Conservation (phyloP, 2,888 invertebrate species). For the Parthenolecanium corni region DNA sequence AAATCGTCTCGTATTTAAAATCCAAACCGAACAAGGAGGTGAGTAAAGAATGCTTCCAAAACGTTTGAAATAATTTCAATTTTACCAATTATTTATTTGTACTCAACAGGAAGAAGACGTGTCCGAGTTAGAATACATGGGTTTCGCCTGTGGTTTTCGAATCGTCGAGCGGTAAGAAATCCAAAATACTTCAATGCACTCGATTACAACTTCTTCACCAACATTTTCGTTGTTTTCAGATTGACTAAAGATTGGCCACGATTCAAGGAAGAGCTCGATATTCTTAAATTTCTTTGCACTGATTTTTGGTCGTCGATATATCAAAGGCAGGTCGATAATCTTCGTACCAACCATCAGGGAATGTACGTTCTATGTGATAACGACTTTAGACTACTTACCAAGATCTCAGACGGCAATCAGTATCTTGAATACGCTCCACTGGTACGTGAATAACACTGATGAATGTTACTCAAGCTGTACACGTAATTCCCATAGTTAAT, state of each 20-base stretch:
- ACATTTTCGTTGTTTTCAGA: no score
- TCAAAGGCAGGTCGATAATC: conserved; percentile 95
- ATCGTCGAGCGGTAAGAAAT: conserved; percentile 66
- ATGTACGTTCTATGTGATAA: conserved; percentile 97
- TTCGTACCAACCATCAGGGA: conserved; percentile 94
- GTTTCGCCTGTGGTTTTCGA: conserved; percentile 72
- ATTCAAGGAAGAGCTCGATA: conserved; percentile 94
- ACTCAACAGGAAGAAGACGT: conserved; percentile 49
- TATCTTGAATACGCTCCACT: conserved; percentile 83
- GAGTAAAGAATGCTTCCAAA: no score
- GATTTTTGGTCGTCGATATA: conserved; percentile 98
- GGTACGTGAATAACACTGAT: no score
- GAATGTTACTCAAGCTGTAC: no score
- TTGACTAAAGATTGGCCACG: conserved; percentile 83
- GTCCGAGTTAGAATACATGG: conserved; percentile 68
- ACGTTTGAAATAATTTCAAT: no score
- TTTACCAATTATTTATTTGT: conserved; percentile 30
- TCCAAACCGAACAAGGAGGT: conserved; percentile 44
- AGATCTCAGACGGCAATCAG: conserved; percentile 77
- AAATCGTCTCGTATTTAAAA: conserved; percentile 70
- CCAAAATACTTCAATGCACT: no score
- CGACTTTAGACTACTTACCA: conserved; percentile 77
- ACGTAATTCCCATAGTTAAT: no score
- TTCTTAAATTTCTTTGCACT: conserved; percentile 96
- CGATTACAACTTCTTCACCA: no score